A percentile compares a stretch with the other conserved stretches of the same genome.
Evolutionary conservation across 2,888 invertebrate genomes (phyloP).

Genomic region (Cataglyphis cursor): DNA sequence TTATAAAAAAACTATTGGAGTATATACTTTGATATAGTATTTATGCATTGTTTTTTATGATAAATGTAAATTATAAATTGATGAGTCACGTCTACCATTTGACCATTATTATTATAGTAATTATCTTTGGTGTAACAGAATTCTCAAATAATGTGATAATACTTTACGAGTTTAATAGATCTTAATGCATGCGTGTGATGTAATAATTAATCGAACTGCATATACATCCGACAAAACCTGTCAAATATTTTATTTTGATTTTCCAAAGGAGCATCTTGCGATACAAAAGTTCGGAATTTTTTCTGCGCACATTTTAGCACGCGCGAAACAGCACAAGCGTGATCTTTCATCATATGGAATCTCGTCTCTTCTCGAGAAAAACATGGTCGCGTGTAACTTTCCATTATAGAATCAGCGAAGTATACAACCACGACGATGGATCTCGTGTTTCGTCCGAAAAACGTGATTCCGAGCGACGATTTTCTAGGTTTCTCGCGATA

Average conservation of each 20-base stretch:
- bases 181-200: not conserved
- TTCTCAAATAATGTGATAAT: conserved; percentile 14
- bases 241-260: not conserved
- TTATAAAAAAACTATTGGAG: not conserved
- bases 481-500: conserved; percentile 37
- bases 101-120: not conserved
- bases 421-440: not conserved
- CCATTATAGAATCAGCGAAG: conserved; percentile 22
- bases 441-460: conserved; percentile 39
- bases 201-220: conserved; percentile 16
- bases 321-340: not conserved
- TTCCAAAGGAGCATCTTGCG: not conserved
- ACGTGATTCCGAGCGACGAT: conserved; percentile 33
- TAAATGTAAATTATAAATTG: conserved; percentile 6
- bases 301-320: not conserved
- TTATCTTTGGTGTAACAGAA: not conserved
- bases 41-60: not conserved
- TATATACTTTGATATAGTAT: not conserved
- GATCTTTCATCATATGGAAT: conserved; percentile 36
- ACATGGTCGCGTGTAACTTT: conserved; percentile 31
- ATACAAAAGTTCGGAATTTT: conserved; percentile 1
- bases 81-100: not conserved
- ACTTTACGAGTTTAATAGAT: not conserved
- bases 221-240: not conserved
- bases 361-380: conserved; percentile 10